Conservation (phyloP, 2,113 vertebrate genomes). For the Lagopus muta region DNA sequence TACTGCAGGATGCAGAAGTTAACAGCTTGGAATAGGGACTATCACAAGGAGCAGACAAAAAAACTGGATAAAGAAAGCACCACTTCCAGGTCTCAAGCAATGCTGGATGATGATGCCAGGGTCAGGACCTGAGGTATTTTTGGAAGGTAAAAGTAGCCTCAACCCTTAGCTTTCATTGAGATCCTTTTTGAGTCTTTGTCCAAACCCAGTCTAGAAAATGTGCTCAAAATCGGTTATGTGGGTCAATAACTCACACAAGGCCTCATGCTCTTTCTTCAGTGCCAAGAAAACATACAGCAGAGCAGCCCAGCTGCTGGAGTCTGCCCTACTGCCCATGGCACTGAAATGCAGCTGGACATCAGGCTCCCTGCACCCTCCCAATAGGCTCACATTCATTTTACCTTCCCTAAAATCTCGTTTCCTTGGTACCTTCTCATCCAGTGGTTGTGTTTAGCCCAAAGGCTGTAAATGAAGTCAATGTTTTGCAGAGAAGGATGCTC, state of each 20-base stretch:
- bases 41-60: not conserved
- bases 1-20: not conserved
- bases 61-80: not conserved
- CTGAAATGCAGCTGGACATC: not conserved
- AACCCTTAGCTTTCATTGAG: not conserved
- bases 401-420: not conserved
- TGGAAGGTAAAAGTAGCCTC: not conserved
- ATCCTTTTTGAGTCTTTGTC: not conserved
- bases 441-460: not conserved
- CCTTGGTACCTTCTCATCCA: not conserved
- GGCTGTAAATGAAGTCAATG: not conserved
- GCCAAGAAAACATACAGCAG: not conserved
- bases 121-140: not conserved
- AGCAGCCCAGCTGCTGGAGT: not conserved
- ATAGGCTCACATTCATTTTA: not conserved
- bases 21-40: not conserved
- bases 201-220: not conserved
- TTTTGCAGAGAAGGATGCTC: not conserved
- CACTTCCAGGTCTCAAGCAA: not conserved
- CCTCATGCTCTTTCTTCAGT: accelerated
- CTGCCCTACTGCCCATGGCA: not conserved
- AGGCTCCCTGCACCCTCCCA: not conserved
- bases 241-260: not conserved
- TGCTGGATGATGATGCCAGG: not conserved
- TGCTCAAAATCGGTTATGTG: not conserved